These are phyloP conservation scores for Eueides isabella DNA, from an alignment of 1,140 invertebrate species.

Conservation along the genomic window DNA sequence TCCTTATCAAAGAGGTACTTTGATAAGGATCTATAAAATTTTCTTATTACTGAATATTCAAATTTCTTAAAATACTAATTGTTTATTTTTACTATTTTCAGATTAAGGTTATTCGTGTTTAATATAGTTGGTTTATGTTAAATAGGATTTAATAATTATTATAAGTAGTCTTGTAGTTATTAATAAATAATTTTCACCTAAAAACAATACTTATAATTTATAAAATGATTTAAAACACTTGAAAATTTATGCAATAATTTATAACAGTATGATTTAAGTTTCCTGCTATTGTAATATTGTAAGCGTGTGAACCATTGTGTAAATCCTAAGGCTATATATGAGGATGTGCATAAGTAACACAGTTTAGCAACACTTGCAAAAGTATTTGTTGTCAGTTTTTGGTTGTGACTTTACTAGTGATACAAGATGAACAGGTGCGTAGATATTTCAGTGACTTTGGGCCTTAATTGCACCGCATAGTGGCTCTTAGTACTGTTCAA, in stretches of 20 bases:
- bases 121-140: too few relatives aligned
- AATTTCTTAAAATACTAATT: too few relatives aligned
- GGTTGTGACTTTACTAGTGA: conserved; percentile 39
- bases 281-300: conserved; percentile 17
- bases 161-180: not conserved
- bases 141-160: not conserved
- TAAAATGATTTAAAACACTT: not conserved
- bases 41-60: too few relatives aligned
- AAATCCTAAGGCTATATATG: conserved; percentile 13
- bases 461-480: conserved; percentile 20
- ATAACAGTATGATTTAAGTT: not conserved
- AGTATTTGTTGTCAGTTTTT: conserved; percentile 39
- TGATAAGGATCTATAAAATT: too few relatives aligned
- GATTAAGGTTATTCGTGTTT: too few relatives aligned
- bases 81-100: too few relatives aligned
- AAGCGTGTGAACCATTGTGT: conserved; percentile 28
- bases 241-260: conserved; percentile 3
- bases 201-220: not conserved
- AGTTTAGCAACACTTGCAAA: conserved; percentile 51
- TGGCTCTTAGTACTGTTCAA: conserved; percentile 19
- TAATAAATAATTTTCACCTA: not conserved
- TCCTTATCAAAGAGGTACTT: too few relatives aligned
- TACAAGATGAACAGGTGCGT: conserved; percentile 23
- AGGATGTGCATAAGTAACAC: conserved; percentile 49
- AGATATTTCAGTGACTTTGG: conserved; percentile 19